Evolutionary conservation across 2,113 vertebrate species (phyloP), one percentile per base, ranked within the genome.

Genomic region (Rhinolophus sinicus): DNA sequence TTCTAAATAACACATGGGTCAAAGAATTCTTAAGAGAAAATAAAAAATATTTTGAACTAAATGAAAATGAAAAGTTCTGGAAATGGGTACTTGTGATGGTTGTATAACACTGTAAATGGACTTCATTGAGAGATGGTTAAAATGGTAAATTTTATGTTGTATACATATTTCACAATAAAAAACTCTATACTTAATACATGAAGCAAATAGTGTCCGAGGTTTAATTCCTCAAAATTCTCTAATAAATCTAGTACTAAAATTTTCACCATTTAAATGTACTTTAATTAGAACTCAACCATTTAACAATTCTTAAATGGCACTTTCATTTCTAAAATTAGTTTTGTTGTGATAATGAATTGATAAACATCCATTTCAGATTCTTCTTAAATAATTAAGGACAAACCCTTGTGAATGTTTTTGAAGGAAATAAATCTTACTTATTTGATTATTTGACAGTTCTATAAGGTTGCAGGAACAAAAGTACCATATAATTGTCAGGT

Each of bases 1-100:
- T 86, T 86, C 38, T 86, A 86, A 86, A 77, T 58, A 50, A 93
- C 30, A 80, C 11, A n/a, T 60, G 28, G 40, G 26, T 85, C 54
- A 80, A 80, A 62, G 64, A 77, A 78, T 52, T 64, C 64, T 56
- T 44, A 92, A 72, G 33, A 81, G 22, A 72, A 87, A 86, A 64
- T 54, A 56, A 95, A 88, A 92, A 77, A 47, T 77, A 77, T 58
- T 90, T 67, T 94, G 35, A 86, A 94, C 16, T n/a, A 90, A 73
- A 86, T 60, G 44, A 88, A 95, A 77, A 81, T 26, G 6, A 40
- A 67, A 85, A 72, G 56, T 93, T 90, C 72, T 93, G 72, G 54
- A 85, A 90, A 80, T 65, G 35, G 47, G 52, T 73, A 58, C 33
- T 73, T 58, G 33, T 81, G 33, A 86, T 73, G 40, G 47, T 47